Base-by-base conservation (phyloP, 2,113 vertebrate genomes). In the Indri indri region DNA sequence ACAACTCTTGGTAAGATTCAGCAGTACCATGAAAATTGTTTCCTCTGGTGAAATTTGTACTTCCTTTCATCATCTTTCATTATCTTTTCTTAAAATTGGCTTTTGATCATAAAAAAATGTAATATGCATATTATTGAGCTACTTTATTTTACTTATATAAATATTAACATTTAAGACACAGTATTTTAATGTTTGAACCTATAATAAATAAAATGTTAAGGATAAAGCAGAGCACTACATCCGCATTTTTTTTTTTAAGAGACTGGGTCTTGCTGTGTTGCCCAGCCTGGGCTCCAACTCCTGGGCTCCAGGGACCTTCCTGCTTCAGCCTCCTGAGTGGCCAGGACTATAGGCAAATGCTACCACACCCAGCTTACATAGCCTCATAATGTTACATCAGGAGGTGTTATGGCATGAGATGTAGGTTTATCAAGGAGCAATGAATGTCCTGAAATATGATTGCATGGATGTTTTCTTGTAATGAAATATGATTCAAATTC, bases 51-150 rank as follows among this genome's bases (percentile, higher is more conserved):
- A 77, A 73, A 52, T 92, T 95, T 85, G 47, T 20, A 23, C 40
- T 73, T 95, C 16, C 18, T 77, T 84, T 93, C 30, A 47, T 90
- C 17, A 80, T 61, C 45, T 42, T 88, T 88, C 50, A 76, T 88
- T 76, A 94, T 50, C 8, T 80, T 94, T 61, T 59, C 77, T 91
- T 93, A 52, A 0, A 73, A n/a, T 8, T 90, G 18, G 7, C 37
- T 94, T 80, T 88, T 87, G 20, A 94, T 90, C 54, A 70, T 94
- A 89, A 93, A 93, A 88, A 88, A 25, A 30, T 34, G 2, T 45
- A 74, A 74, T 14, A 83, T 77, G 30, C 12, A 50, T 23, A 73
- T 82, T 84, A 68, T 16, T 88, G 34, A 80, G 13, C 45, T 66
- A n/a, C 45, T 85, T 74, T 71, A 90, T 47, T 88, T 88, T 77